Evolutionary conservation across 2,888 invertebrate genomes (phyloP), one percentile per base, ranked within the genome.

Genomic region (Gandaritis pyraliata): DNA sequence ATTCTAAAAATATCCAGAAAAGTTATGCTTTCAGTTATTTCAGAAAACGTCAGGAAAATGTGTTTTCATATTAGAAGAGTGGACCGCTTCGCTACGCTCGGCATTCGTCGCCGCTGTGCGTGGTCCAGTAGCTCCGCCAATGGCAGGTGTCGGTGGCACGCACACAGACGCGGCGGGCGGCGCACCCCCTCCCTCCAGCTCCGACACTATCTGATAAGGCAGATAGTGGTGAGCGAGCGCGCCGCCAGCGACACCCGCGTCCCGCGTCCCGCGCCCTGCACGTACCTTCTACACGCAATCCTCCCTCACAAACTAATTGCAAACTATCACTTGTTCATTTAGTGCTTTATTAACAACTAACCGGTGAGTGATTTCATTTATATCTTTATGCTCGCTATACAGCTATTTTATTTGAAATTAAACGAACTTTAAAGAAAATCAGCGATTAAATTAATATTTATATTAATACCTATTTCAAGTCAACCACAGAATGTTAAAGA

Each of bases 171-270:
- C 33, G 54, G 57, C 56, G 54, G 57, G 51, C 47, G 43, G 54
- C 58, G 39, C 58, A 13, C 72, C 69, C 41, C 59, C 46, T 45
- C 54, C 54, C 70, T 65, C 66, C 1, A 6, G 23, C 3, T 3
- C 65, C 76, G 33, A n/a, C 73, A 73, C 72, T 58, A 66, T 68
- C 72, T 64, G 69, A 70, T 70, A 59, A 56, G 69, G 72, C 68
- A 68, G 73, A 66, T 69, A 65, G 65, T 8, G n/a, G n/a, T n/a
- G n/a, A n/a, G n/a, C n/a, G n/a, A n/a, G n/a, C 23, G 23, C 23
- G 23, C 1, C 23, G 72, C 69, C 68, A 66, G 69, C 64, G 65
- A 0, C 41, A 46, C 58, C 49, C 60, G 51, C 46, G 65, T 47
- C 63, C 71, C 41, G 23, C 23, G 23, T 6, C 1, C 23, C 23